Base-by-base conservation (phyloP, 1,140 invertebrate genomes). In the Lycorma delicatula region DNA sequence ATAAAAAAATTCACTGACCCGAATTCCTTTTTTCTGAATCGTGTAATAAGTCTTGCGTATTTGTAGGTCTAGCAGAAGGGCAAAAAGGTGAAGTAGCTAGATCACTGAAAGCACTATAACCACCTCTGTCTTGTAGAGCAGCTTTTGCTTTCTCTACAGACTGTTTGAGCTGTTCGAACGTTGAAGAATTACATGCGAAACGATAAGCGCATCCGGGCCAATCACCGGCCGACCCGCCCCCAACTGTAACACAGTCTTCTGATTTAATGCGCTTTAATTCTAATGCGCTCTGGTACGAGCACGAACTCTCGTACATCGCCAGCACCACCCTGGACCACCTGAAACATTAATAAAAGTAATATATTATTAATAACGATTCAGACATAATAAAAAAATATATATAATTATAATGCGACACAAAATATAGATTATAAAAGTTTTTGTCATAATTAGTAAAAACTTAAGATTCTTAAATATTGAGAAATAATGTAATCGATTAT, bases 91-190 rank as follows among this genome's bases (percentile, higher is more conserved):
- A 41, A 2, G 57, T 70, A 67, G 71, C 74, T 68, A 69, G 72
- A 66, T 77, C 73, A 31, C 64, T 66, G 61, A 68, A 68, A 28
- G 66, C 63, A 53, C 58, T 60, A 31, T 61, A 63, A 38, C 50
- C 54, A 9, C 59, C 72, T 18, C 75, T 68, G 57, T 77, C 75
- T 47, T 74, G 76, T n/a, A 91, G 72, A 0, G 87, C 89, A 6
- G 89, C 88, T 68, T 92, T 92, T 11, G 89, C 88, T 70, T 91
- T 91, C 68, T 91, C 88, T 23, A 91, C 87, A 64, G 86, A 89
- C 67, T 92, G 88, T 65, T 91, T 92, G 18, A 91, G 75, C 68
- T 91, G 87, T 68, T 91, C 87, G 74, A 91, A 91, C 12, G 89
- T 91, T 59, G 83, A 85, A 56, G 84, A 82, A 69, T 85, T 83